These are phyloP conservation scores for Tangara arthus DNA, from an alignment of 2,797 vertebrate species.

Conservation along the genomic window DNA sequence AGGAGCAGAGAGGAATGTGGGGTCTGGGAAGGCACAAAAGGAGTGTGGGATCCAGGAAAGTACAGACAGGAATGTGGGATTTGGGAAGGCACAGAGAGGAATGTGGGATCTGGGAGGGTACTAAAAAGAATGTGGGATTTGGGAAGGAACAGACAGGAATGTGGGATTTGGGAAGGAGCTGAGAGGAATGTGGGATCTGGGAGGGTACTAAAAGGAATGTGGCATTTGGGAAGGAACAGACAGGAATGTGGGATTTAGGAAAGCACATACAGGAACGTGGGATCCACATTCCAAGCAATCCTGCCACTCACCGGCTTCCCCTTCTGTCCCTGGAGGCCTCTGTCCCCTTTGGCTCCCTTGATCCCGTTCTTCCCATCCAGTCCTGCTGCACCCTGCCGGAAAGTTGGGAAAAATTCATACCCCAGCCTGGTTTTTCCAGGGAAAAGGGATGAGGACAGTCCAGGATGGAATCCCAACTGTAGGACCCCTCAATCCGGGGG, in stretches of 20 bases:
- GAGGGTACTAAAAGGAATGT: no score
- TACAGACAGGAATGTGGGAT: no score
- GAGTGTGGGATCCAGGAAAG: background rate
- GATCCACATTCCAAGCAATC: background rate
- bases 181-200: background rate
- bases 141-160: background rate
- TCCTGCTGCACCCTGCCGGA: conserved; percentile 81
- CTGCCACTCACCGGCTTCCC: conserved; percentile 76
- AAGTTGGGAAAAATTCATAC: background rate
- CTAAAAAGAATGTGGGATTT: no score
- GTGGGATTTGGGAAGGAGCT: background rate
- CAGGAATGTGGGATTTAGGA: background rate
- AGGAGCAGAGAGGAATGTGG: no score
- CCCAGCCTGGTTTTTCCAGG: background rate
- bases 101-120: fast-evolving
- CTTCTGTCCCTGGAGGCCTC: conserved; percentile 80
- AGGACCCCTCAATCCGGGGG: background rate
- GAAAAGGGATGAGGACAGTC: background rate
- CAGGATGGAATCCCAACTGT: background rate
- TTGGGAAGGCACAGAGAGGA: background rate
- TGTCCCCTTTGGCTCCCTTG: conserved; percentile 85
- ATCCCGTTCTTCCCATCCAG: conserved; percentile 79
- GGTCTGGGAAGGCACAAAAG: fast-evolving
- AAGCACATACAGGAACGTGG: no score
- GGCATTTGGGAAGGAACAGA: background rate